These are phyloP conservation scores for Apis laboriosa DNA, from an alignment of 1,140 invertebrate species.

Conservation along the genomic window DNA sequence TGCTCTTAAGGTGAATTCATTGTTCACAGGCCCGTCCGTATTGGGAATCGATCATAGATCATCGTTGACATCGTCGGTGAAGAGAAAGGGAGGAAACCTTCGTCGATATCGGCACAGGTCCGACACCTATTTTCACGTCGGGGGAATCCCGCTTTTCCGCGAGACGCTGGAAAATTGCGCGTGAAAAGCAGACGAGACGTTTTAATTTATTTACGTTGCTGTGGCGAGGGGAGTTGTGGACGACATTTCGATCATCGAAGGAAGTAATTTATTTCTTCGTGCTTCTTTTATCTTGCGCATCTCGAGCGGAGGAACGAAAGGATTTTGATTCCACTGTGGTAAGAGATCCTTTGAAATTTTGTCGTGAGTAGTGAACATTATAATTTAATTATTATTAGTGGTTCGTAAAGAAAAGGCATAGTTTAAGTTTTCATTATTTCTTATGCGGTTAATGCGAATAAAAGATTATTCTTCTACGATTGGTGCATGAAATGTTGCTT, in stretches of 20 bases:
- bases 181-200: neutral
- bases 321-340: too few relatives aligned
- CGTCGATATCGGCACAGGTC: slow-evolving; percentile 3
- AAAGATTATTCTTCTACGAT: too few relatives aligned
- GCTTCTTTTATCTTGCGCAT: too few relatives aligned
- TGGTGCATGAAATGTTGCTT: too few relatives aligned
- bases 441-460: too few relatives aligned
- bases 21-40: slow-evolving; percentile 47
- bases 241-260: neutral
- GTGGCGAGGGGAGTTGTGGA: neutral
- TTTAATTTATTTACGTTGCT: slow-evolving; percentile 30
- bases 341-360: too few relatives aligned
- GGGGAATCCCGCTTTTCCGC: slow-evolving; percentile 6
- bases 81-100: neutral
- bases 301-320: too few relatives aligned
- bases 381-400: too few relatives aligned
- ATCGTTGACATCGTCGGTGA: slow-evolving; percentile 56
- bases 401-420: too few relatives aligned
- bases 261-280: too few relatives aligned
- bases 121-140: slow-evolving; percentile 37
- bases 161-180: neutral
- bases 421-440: too few relatives aligned
- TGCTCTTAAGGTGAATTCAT: slow-evolving; percentile 60
- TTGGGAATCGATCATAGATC: slow-evolving; percentile 62
- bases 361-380: too few relatives aligned